Base-by-base conservation (phyloP, 2,888 invertebrate genomes). In the Argyra leucocephala region DNA sequence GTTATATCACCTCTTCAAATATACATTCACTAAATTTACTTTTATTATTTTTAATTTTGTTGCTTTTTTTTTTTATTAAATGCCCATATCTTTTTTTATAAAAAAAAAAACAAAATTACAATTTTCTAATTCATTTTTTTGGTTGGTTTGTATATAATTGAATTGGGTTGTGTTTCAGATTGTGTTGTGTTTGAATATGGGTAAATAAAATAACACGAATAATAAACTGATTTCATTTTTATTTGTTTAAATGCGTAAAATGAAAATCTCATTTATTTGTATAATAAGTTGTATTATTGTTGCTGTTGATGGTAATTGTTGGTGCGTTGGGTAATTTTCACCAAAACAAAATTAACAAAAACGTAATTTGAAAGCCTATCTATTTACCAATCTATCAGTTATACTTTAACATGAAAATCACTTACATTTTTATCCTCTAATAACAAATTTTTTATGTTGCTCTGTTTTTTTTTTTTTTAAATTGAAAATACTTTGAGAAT, bases 401-500 rank as follows among this genome's bases (percentile, higher is more conserved):
- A 18, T 48, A 48, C 18, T 48, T 18, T 48, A 9, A 18, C 18
- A 18, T 48, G 18, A 31, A 31, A 31, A 31, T 31, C 9, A 31
- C 48, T 48, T 18, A 48, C 15, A 48, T 15, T 48, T 48, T n/a
- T 48, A 15, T n/a, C 15, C 15, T 48, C 15, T 48, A 10, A 37
- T 37, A 31, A 31, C 31, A 37, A 10, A 26, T 26, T 26, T 26
- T 26, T 26, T 26, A 6, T 9, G 4, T 26, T 31, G 9, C 12
- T 31, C 12, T 31, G 9, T 48, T 48, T 48, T 37, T 48, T 48
- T 37, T 48, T 18, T 48, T 48, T 2, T 18, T 48, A 48, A 48
- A 48, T 48, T 48, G 48, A 48, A 48, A 48, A 48, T n/a, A 48
- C 48, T 48, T 18, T n/a, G n/a, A n/a, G n/a, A 48, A 48, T 48